These are phyloP conservation scores for Drepanosiphum platanoidis DNA, from an alignment of 2,888 invertebrate species.

Conservation along the genomic window DNA sequence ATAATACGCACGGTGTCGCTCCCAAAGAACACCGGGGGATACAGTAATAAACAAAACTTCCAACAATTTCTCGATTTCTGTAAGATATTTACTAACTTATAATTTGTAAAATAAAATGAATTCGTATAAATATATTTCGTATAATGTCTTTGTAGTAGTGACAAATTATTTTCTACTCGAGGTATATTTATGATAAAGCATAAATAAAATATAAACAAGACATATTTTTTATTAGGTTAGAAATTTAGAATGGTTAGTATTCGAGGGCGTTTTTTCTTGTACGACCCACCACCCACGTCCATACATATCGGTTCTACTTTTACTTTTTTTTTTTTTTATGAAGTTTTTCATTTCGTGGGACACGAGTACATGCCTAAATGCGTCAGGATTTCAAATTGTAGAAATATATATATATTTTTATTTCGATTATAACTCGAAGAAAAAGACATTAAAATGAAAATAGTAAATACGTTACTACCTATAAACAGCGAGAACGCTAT, in stretches of 20 bases:
- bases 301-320: background rate
- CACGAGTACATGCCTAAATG: no score
- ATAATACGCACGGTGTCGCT: no score
- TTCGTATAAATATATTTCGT: background rate
- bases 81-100: no score
- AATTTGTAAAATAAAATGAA: slow-evolving; percentile 30
- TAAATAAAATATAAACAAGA: slow-evolving; percentile 18
- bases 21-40: background rate
- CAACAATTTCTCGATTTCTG: no score
- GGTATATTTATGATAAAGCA: background rate
- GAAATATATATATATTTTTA: no score
- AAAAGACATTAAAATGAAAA: no score
- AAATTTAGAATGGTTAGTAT: background rate
- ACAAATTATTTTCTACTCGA: slow-evolving; percentile 7
- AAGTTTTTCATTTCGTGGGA: background rate
- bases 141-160: background rate
- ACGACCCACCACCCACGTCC: background rate
- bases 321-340: slow-evolving; percentile 2
- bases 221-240: slow-evolving; percentile 24
- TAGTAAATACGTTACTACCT: no score
- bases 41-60: background rate
- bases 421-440: no score
- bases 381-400: background rate
- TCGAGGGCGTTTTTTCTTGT: background rate
- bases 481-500: no score